phyloP scores from a whole-genome alignment of 2,797 vertebrate species.

The Sebastes iracundus region DNA sequence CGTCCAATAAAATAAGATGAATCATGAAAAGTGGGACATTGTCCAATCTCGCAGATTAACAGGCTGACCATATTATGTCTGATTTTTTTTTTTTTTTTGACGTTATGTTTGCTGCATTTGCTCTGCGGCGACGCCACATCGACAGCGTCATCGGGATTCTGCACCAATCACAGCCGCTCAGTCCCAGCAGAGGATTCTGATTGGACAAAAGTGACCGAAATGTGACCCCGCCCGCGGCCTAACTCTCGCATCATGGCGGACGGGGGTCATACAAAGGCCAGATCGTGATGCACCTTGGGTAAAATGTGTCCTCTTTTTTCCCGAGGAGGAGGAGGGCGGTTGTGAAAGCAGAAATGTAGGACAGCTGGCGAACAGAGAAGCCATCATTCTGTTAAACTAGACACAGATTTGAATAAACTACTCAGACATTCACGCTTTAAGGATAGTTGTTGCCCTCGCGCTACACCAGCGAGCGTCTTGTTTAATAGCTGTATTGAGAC shows the following conservation, averaged over 20 bases:
- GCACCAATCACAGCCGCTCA: neutral
- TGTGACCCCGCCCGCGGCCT: conserved; percentile 57
- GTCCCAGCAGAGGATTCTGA: conserved; percentile 35
- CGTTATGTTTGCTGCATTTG: neutral
- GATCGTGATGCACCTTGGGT: conserved; percentile 72
- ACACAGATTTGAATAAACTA: conserved; percentile 62
- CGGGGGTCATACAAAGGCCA: conserved; percentile 80
- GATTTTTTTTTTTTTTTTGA: neutral
- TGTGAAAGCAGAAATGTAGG: conserved; percentile 61
- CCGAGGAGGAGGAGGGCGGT: conserved; percentile 16
- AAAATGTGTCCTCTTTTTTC: conserved; percentile 61
- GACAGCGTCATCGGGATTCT: neutral
- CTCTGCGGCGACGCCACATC: neutral
- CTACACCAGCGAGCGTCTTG: conserved; percentile 41
- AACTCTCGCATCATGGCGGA: conserved; percentile 53
- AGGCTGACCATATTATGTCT: neutral
- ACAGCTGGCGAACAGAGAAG: conserved; percentile 65
- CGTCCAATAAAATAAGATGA: conserved; percentile 10
- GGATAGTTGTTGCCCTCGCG: conserved; percentile 40
- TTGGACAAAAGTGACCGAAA: conserved; percentile 61
- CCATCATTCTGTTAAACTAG: conserved; percentile 56
- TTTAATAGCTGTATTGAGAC: conserved; percentile 60
- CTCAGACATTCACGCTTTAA: conserved; percentile 51
- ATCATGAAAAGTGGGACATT: conserved; percentile 49
- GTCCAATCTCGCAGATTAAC: conserved; percentile 25